Percentiles rank a stretch among this genome's conserved stretches.
phyloP scores from a whole-genome alignment of 1,140 invertebrate species.

The Bombus affinis region DNA sequence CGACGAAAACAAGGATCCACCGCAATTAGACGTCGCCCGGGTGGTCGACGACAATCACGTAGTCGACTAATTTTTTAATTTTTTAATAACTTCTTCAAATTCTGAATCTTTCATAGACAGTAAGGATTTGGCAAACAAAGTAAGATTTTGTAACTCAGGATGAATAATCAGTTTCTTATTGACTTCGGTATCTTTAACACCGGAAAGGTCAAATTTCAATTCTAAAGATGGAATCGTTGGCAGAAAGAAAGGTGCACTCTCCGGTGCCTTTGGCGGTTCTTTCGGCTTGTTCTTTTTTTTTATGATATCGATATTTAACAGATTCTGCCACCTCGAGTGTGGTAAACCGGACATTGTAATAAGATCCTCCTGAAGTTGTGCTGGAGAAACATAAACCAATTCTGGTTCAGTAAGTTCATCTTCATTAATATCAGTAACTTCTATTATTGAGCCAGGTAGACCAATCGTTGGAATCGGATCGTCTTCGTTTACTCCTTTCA shows the following conservation, averaged over 20 bases:
- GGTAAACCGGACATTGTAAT: constrained; percentile 94
- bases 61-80: constrained; percentile 83
- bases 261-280: constrained; percentile 90
- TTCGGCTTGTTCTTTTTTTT: constrained; percentile 96
- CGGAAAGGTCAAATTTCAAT: constrained; percentile 90
- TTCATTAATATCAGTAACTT: constrained; percentile 70
- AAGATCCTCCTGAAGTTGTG: constrained; percentile 91
- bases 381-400: constrained; percentile 88
- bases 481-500: constrained; percentile 87
- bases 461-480: constrained; percentile 84
- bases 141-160: constrained; percentile 85
- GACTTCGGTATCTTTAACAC: constrained; percentile 75
- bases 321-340: constrained; percentile 95
- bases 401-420: constrained; percentile 82
- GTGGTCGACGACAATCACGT: constrained; percentile 86
- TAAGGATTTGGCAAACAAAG: constrained; percentile 86
- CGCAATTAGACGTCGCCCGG: constrained; percentile 87
- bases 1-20: constrained; percentile 84
- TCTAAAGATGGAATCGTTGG: constrained; percentile 94
- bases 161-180: constrained; percentile 83
- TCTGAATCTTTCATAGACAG: constrained; percentile 77
- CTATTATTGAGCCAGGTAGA: constrained; percentile 83
- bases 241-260: constrained; percentile 97
- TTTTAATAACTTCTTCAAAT: constrained; percentile 85
- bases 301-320: constrained; percentile 95